Evolutionary conservation across 1,140 invertebrate genomes (phyloP).

Genomic region (Nephotettix cincticeps): DNA sequence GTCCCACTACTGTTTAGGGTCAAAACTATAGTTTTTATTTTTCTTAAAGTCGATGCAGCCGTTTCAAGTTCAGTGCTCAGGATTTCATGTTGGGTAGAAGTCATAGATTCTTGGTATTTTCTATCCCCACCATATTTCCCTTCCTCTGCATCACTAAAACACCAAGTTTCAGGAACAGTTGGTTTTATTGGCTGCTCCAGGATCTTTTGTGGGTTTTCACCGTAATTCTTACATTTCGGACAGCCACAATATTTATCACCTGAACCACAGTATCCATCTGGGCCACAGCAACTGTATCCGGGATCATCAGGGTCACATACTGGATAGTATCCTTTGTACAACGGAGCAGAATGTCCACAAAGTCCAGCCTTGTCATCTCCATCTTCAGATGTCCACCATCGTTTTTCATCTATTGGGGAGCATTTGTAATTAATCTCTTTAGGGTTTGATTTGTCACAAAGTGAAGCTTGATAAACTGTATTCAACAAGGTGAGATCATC

Average conservation of each 20-base stretch:
- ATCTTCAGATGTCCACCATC: background rate
- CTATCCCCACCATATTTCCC: conserved; percentile 32
- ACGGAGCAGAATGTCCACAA: conserved; percentile 33
- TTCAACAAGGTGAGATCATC: conserved; percentile 24
- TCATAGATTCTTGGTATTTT: conserved; percentile 31
- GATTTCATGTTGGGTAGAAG: conserved; percentile 32
- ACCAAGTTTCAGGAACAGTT: conserved; percentile 31
- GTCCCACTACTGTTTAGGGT: conserved; percentile 27
- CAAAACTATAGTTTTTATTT: conserved; percentile 12
- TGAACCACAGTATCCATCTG: conserved; percentile 33
- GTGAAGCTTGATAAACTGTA: background rate
- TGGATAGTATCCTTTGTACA: conserved; percentile 38
- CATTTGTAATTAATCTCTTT: background rate
- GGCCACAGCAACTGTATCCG: conserved; percentile 35
- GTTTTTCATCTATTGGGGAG: conserved; percentile 9
- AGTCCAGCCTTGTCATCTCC: conserved; percentile 33
- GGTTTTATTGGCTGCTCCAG: conserved; percentile 34
- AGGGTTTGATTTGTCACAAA: background rate
- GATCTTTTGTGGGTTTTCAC: conserved; percentile 32
- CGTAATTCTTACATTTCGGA: conserved; percentile 31
- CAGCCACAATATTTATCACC: conserved; percentile 34
- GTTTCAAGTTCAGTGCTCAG: conserved; percentile 30
- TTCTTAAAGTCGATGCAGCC: conserved; percentile 34
- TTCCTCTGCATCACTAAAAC: conserved; percentile 29
- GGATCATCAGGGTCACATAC: conserved; percentile 37